Base-by-base conservation (phyloP, 2,888 invertebrate genomes). In the Gastrophysa polygoni region DNA sequence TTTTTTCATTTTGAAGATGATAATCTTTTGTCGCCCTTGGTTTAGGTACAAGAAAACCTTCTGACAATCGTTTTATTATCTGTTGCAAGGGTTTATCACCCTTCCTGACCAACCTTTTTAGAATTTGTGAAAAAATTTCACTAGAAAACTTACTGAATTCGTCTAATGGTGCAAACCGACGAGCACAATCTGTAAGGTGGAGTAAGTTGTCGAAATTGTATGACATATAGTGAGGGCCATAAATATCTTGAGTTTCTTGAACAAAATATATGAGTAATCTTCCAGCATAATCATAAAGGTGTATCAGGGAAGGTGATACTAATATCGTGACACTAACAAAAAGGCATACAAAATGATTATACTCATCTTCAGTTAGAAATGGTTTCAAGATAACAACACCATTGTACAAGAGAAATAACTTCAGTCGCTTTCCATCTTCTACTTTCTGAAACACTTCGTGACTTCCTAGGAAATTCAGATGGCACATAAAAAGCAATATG, bases 131-230 rank as follows among this genome's bases (percentile, higher is more conserved):
- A 28, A 46, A 44, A 55, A 10, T 11, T 2, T 46, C 46, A 55
- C 28, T 55, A 8, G 55, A 46, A 46, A 55, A 55, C 44, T 55
- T 55, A 46, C 55, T 55, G 5, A 55, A 44, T 44, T 55, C 44
- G 44, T 55, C 54, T 43, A 24, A 29, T 55, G 46, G 20, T 29
- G 46, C 46, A 46, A 55, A 55, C 24, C 29, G 55, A 54, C 54
- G 54, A 54, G 54, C 54, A 54, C 54, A 54, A 43, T 54, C 54
- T 54, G 28, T 54, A 24, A 55, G 55, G 55, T 55, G 51, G 16
- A 32, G 10, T 34, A 51, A 51, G 51, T 51, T 51, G 32, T 51
- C n/a, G 32, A 51, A 51, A 34, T 32, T 51, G 51, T 51, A 14
- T 29, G 51, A 51, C 51, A 17, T 51, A 32, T 51, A 50, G 50